Evolutionary conservation across 1,140 invertebrate genomes (phyloP), one percentile per base, ranked within the genome.

Genomic region (Laupala kohalensis): DNA sequence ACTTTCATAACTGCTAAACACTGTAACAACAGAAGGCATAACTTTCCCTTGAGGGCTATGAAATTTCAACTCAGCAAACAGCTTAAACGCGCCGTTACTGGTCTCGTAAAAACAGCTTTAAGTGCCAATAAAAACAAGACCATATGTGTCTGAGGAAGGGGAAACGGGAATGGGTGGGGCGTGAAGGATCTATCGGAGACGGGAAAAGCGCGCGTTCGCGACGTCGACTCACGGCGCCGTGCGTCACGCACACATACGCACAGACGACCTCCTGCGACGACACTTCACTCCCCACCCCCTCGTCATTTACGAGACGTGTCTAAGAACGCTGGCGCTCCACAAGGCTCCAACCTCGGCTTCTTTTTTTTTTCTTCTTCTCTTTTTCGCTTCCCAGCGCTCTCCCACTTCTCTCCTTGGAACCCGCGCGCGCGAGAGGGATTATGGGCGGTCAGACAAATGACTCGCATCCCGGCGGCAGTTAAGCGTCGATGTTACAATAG

Each of bases 61-160:
- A 53, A 53, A 53, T 53, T 53, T 53, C 37, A 53, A 53, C 37
- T 53, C 37, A 53, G 37, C 37, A 53, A 69, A 25, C 28, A 28
- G 19, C 37, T 30, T 69, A 69, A 69, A 37, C n/a, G 15, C 9
- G 23, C 25, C 28, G 27, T 63, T 70, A 70, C 69, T 28, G 19
- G 69, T 26, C 25, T 29, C 69, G 63, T 70, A 70, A 70, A 70
- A 70, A 64, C 6, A 13, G 27, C 2, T 69, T 23, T 70, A 25
- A 70, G 53, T 70, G 69, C 53, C 69, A 27, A 64, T 70, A 70
- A 70, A 70, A 64, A 23, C 69, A 4, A 53, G 53, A 4, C 69
- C 69, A 62, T 24, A 70, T 64, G 69, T 53, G 69, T 27, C 4
- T 6, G 3, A 29, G 26, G 37, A 9, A 19, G 37, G 4, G 37